Base-by-base conservation (phyloP, 37 sponge, comb jelly and placozoan genomes). In the Lycopodina hypogea region DNA sequence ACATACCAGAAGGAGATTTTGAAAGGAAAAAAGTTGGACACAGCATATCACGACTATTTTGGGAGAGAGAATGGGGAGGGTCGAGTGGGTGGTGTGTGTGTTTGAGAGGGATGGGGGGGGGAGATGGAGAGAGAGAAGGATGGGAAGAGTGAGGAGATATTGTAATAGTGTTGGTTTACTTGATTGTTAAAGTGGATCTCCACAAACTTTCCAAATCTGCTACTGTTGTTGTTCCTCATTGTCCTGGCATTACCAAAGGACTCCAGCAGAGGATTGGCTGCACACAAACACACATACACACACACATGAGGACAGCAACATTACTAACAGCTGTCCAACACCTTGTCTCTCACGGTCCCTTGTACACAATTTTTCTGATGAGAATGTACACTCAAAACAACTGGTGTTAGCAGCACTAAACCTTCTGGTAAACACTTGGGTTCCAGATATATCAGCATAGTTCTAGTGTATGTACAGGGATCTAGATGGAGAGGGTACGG, bases 181-280 rank as follows among this genome's bases (percentile, higher is more conserved):
- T 89, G 69, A 24, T 81, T 81, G 69, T 77, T 86, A 75, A 82
- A 97, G 86, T 97, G 95, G 8, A 97, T 83, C 87, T 97, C 97
- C 21, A 91, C 84, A 79, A 97, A 97, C 61, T 95, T 95, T 48
- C 96, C 97, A 80, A 96, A 96, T 77, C 97, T 51, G 56, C 94
- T 93, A 52, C 94, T 93, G 80, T 96, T 96, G 48, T 85, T 89
- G 72, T 96, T 96, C 45, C 91, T 74, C 77, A 90, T 86, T 15
- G 96, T 96, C 69, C 87, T 92, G 55, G 97, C 93, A 83, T 96
- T 96, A 17, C 97, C 97, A 93, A 96, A 93, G 6, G 93, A 84
- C 78, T 96, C 97, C 89, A 96, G 74, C 22, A 96, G 84, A 64
- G 97, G 97, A 57, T 96, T 96, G 12, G 97, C 93, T 94, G 56